These are phyloP conservation scores for Polydrusus pterygomalis DNA, from an alignment of 2,888 invertebrate species.

Conservation along the genomic window DNA sequence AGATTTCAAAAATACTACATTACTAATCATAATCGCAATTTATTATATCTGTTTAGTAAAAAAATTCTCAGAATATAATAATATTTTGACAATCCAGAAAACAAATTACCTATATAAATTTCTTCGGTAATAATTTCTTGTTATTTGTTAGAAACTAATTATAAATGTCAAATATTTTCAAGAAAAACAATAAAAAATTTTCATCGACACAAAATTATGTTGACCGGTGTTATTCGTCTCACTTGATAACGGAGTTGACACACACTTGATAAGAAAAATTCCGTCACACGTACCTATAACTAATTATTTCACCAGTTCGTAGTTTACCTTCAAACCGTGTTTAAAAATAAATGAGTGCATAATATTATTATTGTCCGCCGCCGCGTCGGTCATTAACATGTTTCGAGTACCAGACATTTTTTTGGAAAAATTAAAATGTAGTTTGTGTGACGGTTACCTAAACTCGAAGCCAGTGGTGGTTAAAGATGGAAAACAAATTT, in stretches of 20 bases:
- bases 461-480: conserved; percentile 61
- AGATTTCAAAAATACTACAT: no score
- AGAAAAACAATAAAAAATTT: no score
- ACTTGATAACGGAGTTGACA: conserved; percentile 46
- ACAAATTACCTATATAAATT: no score
- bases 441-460: conserved; percentile 63
- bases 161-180: no score
- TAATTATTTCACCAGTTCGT: conserved; percentile 31
- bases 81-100: no score
- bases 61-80: no score
- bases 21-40: no score
- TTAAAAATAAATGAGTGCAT: conserved; percentile 46
- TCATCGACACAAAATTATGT: no score
- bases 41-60: no score
- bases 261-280: conserved; percentile 43
- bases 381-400: conserved; percentile 55
- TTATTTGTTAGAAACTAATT: no score
- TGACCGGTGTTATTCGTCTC: conserved; percentile 26
- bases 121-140: no score
- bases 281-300: conserved; percentile 25
- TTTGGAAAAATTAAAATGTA: conserved; percentile 61
- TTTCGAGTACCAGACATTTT: conserved; percentile 61
- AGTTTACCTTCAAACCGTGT: conserved; percentile 37
- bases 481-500: conserved; percentile 61
- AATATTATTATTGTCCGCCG: not conserved